phyloP scores from a whole-genome alignment of 2,797 vertebrate genomes.

The Poeciliopsis presidionis region DNA sequence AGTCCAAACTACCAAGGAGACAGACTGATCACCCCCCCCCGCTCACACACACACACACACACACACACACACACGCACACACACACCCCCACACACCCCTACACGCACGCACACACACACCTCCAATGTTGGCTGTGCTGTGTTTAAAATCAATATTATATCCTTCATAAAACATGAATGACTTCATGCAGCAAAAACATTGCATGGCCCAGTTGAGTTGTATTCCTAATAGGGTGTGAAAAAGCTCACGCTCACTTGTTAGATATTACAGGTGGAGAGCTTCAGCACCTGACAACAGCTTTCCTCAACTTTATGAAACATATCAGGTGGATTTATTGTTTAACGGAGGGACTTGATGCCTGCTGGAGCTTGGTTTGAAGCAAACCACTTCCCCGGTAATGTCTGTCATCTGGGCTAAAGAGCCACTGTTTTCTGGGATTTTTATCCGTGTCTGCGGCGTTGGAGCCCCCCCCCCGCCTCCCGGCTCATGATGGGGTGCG shows the following conservation, averaged over 20 bases:
- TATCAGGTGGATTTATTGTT: constrained; percentile 50
- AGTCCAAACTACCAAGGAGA: constrained; percentile 28
- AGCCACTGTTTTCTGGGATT: not conserved
- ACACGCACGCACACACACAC: not conserved
- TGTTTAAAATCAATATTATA: constrained; percentile 72
- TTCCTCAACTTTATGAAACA: constrained; percentile 35
- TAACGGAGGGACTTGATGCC: constrained; percentile 36
- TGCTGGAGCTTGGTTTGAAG: constrained; percentile 50
- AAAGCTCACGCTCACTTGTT: constrained; percentile 57
- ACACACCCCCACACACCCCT: too few relatives aligned
- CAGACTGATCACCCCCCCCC: not conserved
- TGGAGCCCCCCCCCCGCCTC: not conserved
- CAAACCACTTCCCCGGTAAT: constrained; percentile 29
- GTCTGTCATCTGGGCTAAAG: constrained; percentile 56
- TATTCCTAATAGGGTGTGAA: constrained; percentile 75
- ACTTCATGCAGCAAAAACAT: constrained; percentile 68
- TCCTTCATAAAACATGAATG: constrained; percentile 79
- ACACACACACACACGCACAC: not conserved
- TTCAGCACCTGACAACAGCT: constrained; percentile 58
- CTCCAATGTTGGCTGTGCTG: constrained; percentile 44
- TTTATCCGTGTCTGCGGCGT: not conserved
- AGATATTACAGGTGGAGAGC: constrained; percentile 51
- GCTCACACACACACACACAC: too few relatives aligned
- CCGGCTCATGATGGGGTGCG: not conserved
- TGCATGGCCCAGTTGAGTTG: constrained; percentile 68